phyloP scores from a whole-genome alignment of 2,797 vertebrate species.

The Xiphorhynchus erythropygius region DNA sequence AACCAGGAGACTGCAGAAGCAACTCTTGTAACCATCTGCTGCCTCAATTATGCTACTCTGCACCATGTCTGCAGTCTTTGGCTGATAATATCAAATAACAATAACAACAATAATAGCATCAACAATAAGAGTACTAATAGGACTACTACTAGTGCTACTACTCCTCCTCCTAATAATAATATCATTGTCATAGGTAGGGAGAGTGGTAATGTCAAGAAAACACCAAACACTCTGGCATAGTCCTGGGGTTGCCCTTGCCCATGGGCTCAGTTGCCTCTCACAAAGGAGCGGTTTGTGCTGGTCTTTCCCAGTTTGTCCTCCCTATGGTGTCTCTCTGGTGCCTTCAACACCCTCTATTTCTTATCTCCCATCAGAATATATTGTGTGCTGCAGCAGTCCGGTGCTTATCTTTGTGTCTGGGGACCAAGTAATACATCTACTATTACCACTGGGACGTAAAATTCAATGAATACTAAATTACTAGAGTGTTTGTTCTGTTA shows the following conservation, averaged over 20 bases:
- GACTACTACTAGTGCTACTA: background rate
- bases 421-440: background rate
- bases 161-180: background rate
- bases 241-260: background rate
- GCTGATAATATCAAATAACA: background rate
- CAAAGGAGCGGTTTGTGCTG: background rate
- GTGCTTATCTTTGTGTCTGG: background rate
- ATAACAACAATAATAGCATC: fast-evolving
- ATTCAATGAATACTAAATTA: background rate
- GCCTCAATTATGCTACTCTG: background rate
- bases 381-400: background rate
- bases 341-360: background rate
- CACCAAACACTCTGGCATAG: background rate
- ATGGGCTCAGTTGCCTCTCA: background rate
- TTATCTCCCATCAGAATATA: background rate
- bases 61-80: background rate
- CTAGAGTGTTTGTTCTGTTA: background rate
- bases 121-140: background rate
- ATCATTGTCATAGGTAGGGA: background rate
- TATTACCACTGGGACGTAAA: background rate
- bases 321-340: background rate
- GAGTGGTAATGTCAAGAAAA: background rate
- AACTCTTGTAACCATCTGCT: background rate
- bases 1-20: background rate
- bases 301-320: background rate